phyloP scores from a whole-genome alignment of 2,797 vertebrate species.

The Pelochelys cantorii region DNA sequence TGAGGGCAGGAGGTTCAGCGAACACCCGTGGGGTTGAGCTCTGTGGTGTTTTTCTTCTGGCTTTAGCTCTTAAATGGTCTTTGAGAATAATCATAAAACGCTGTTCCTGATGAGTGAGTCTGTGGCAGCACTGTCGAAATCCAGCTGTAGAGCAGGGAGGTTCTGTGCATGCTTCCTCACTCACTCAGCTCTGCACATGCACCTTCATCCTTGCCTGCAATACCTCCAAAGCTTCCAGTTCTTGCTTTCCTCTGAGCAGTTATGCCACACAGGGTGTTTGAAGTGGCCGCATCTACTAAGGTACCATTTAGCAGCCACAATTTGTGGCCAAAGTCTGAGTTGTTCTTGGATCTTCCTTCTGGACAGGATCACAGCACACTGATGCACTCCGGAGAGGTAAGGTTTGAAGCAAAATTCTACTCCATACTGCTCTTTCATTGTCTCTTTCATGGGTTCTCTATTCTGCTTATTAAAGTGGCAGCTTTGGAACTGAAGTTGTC shows the following conservation, averaged over 20 bases:
- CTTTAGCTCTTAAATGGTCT: neutral
- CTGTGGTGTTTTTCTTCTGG: neutral
- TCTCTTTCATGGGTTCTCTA: slow-evolving; percentile 6
- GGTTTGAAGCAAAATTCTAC: slow-evolving; percentile 26
- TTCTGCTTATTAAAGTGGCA: neutral
- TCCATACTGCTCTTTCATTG: neutral
- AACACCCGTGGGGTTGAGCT: neutral
- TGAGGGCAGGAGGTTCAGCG: slow-evolving; percentile 36
- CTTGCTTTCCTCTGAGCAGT: slow-evolving; percentile 10
- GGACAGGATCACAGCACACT: slow-evolving; percentile 17
- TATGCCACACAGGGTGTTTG: neutral
- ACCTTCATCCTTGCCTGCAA: slow-evolving; percentile 28
- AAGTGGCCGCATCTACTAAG: slow-evolving; percentile 18
- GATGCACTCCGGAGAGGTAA: slow-evolving; percentile 57
- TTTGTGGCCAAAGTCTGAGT: slow-evolving; percentile 28
- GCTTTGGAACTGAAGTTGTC: neutral
- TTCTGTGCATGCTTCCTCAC: slow-evolving; percentile 8
- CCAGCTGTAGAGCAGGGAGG: slow-evolving; percentile 24
- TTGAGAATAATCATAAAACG: neutral
- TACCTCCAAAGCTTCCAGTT: neutral
- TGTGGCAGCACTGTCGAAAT: neutral
- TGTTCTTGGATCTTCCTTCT: slow-evolving; percentile 36
- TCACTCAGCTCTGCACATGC: slow-evolving; percentile 40
- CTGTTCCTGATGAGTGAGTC: neutral
- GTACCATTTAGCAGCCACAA: slow-evolving; percentile 36